These are phyloP conservation scores for Chaenodraco wilsoni DNA, from an alignment of 2,797 vertebrate species.

Conservation along the genomic window DNA sequence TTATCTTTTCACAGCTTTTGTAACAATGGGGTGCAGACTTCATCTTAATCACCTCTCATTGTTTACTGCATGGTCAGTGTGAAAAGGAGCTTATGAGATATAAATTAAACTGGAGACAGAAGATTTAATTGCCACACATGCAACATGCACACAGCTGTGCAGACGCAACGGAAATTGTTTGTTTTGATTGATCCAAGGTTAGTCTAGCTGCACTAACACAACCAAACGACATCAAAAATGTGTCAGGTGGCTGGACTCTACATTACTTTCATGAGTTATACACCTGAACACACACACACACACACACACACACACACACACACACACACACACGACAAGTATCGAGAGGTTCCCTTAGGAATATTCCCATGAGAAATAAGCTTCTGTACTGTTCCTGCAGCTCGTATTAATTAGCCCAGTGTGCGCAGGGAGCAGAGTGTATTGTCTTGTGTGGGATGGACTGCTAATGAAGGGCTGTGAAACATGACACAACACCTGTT, in stretches of 20 bases:
- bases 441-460: slow-evolving; percentile 65
- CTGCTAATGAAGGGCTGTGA: slow-evolving; percentile 63
- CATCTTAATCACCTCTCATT: neutral
- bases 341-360: slow-evolving; percentile 42
- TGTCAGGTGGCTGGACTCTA: slow-evolving; percentile 10
- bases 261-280: slow-evolving; percentile 9
- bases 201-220: slow-evolving; percentile 1
- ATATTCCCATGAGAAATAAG: slow-evolving; percentile 61
- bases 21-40: neutral
- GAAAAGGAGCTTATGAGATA: neutral
- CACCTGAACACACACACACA: slow-evolving; percentile 9
- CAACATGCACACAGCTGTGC: slow-evolving; percentile 26
- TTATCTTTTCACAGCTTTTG: neutral
- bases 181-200: slow-evolving; percentile 22
- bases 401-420: slow-evolving; percentile 65
- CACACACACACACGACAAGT: slow-evolving; percentile 1
- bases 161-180: slow-evolving; percentile 12
- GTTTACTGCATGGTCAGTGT: neutral
- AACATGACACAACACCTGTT: slow-evolving; percentile 78
- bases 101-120: neutral
- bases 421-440: slow-evolving; percentile 50
- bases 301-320: slow-evolving; percentile 9
- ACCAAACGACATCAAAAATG: slow-evolving; percentile 18
- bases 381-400: slow-evolving; percentile 46
- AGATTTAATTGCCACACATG: slow-evolving; percentile 12